These are phyloP conservation scores for Drosophila pandora DNA, from an alignment of 1,140 invertebrate genomes.

Conservation along the genomic window DNA sequence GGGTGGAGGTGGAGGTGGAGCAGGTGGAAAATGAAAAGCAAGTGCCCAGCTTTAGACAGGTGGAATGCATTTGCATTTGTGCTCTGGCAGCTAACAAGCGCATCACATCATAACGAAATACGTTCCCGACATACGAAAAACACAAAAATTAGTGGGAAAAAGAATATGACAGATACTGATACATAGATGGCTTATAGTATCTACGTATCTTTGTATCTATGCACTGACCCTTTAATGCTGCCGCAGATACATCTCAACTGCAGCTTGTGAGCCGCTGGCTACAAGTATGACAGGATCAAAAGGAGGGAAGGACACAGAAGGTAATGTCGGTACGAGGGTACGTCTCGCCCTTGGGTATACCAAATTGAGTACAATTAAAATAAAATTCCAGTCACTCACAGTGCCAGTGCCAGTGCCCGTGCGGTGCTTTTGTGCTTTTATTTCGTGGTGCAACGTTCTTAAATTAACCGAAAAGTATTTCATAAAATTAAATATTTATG, in stretches of 20 bases:
- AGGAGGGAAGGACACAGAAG: constrained; percentile 2
- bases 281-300: constrained; percentile 6
- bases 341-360: constrained; percentile 33
- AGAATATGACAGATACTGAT: constrained; percentile 25
- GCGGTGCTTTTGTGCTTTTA: constrained; percentile 46
- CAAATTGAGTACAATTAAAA: constrained; percentile 70
- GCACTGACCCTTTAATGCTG: constrained; percentile 54
- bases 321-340: constrained; percentile 5
- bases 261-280: constrained; percentile 23
- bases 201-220: constrained; percentile 10
- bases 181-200: constrained; percentile 23
- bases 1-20: too few species aligned
- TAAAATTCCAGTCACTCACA: constrained; percentile 38
- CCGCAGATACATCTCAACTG: constrained; percentile 15
- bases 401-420: constrained; percentile 21
- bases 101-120: constrained; percentile 69
- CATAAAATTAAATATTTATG: neutral
- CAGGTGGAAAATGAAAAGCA: constrained; percentile 43
- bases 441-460: constrained; percentile 12
- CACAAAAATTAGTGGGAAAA: constrained; percentile 52
- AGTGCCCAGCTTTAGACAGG: constrained; percentile 76
- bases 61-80: constrained; percentile 65
- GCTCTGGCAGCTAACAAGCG: constrained; percentile 71
- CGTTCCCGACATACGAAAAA: constrained; percentile 39
- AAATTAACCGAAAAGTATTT: neutral